Evolutionary conservation across 1,140 invertebrate genomes (phyloP).

Genomic region (Drosophila teissieri): DNA sequence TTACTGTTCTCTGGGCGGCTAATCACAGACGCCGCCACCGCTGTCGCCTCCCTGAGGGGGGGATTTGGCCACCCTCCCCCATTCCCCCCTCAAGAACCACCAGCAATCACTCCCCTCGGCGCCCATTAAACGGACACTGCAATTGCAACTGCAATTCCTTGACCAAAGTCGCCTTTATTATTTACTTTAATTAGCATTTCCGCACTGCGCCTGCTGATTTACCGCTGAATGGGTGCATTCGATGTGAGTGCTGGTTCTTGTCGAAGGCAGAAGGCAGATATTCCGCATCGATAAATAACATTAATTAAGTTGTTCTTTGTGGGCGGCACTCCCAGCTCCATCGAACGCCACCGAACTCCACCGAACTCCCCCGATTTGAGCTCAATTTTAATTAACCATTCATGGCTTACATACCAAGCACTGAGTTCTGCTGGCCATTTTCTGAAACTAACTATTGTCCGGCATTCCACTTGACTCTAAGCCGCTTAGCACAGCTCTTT

Average conservation of each 20-base stretch:
- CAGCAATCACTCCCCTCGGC: background rate
- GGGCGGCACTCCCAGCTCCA: conserved; percentile 52
- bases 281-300: conserved; percentile 80
- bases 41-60: conserved; percentile 34
- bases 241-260: conserved; percentile 9
- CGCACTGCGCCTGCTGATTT: conserved; percentile 46
- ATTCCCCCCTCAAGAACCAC: too few species aligned
- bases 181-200: conserved; percentile 83
- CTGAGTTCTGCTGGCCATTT: background rate
- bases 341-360: conserved; percentile 18
- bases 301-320: conserved; percentile 79
- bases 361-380: conserved; percentile 7
- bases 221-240: conserved; percentile 27
- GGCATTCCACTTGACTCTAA: conserved; percentile 23
- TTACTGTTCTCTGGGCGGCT: conserved; percentile 58
- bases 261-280: conserved; percentile 50
- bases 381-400: conserved; percentile 67
- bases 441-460: conserved; percentile 27
- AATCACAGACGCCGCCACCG: conserved; percentile 73
- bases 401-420: conserved; percentile 4
- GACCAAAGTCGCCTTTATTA: conserved; percentile 57
- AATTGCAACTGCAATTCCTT: conserved; percentile 33
- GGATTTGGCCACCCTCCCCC: background rate
- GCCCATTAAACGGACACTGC: conserved; percentile 14
- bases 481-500: conserved; percentile 34